phyloP scores from a whole-genome alignment of 2,797 vertebrate genomes.

The Pyrocephalus nanus region DNA sequence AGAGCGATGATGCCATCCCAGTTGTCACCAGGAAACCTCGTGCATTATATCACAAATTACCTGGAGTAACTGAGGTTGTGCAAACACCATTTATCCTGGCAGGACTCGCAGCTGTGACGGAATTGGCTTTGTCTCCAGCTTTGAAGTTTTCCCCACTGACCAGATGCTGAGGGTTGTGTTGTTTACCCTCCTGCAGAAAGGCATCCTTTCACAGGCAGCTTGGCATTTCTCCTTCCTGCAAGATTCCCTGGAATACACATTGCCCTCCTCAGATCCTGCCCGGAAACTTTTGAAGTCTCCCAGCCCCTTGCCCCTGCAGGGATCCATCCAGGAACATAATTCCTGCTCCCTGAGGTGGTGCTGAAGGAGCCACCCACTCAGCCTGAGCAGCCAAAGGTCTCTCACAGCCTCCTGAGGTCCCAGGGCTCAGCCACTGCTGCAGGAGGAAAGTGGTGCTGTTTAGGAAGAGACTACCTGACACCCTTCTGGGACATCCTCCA shows the following conservation, averaged over 20 bases:
- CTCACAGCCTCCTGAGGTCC: rapidly evolving
- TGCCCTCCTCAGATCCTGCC: not conserved
- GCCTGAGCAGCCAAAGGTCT: not conserved
- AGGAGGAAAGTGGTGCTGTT: not conserved
- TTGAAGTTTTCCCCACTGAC: conserved; percentile 40
- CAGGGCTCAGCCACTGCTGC: not conserved
- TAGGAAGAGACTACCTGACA: not conserved
- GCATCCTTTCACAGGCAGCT: not conserved
- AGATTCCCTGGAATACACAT: not conserved
- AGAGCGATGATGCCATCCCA: rapidly evolving
- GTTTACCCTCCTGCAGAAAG: not conserved
- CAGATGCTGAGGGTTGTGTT: not conserved
- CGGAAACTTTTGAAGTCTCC: not conserved
- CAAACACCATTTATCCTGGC: conserved; percentile 9
- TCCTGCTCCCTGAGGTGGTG: not conserved
- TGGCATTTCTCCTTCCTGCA: not conserved
- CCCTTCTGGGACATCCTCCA: not conserved
- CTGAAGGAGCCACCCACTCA: not conserved
- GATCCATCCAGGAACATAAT: not conserved
- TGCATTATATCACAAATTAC: not conserved
- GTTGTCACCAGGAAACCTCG: not conserved
- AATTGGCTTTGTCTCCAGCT: conserved; percentile 11
- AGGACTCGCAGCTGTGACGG: not conserved
- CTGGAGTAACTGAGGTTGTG: not conserved
- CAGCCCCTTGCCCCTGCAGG: not conserved